Evolutionary conservation across 2,888 invertebrate species (phyloP).

Genomic region (Acanthosepion esculentum): DNA sequence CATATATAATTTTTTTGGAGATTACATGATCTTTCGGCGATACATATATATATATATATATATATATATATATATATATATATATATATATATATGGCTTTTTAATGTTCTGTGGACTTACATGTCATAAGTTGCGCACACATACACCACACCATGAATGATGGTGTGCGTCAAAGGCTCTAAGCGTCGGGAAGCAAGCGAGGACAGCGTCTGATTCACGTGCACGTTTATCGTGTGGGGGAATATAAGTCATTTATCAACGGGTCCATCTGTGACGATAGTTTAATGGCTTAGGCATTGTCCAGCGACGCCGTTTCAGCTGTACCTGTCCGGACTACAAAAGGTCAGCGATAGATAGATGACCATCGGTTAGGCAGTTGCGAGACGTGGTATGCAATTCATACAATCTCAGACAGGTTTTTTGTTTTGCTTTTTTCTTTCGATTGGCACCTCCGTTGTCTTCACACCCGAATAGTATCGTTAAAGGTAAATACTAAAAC

Average conservation of each 20-base stretch:
- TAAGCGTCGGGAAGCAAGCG: background rate
- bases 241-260: background rate
- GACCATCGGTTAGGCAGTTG: background rate
- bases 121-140: background rate
- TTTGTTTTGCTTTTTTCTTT: background rate
- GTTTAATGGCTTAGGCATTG: background rate
- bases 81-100: background rate
- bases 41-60: too few relatives aligned
- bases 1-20: background rate
- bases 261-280: background rate
- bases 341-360: background rate
- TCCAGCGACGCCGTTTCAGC: conserved; percentile 2
- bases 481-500: background rate
- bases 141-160: background rate
- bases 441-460: background rate
- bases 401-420: background rate
- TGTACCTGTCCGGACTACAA: background rate
- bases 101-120: too few relatives aligned
- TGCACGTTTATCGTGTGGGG: background rate
- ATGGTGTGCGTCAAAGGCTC: background rate
- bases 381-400: background rate
- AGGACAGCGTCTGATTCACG: too few relatives aligned
- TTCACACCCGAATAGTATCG: background rate
- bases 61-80: too few relatives aligned
- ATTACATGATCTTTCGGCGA: too few relatives aligned